Base-by-base conservation (phyloP, 2,113 vertebrate genomes). In the Anguilla japonica region DNA sequence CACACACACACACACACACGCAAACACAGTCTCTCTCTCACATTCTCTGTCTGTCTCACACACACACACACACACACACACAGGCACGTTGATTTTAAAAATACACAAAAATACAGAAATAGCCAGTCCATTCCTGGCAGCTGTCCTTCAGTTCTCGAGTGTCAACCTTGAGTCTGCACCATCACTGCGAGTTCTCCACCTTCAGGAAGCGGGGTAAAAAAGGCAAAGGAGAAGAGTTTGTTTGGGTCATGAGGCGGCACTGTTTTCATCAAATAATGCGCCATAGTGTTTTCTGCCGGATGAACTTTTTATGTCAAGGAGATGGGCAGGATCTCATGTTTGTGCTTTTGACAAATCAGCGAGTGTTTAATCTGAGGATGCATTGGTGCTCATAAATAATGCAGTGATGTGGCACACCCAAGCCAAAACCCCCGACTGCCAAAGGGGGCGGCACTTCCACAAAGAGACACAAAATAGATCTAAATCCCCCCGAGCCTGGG, bases 281-380 rank as follows among this genome's bases (percentile, higher is more conserved):
- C 93, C 92, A 93, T 94, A 91, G 92, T 95, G 92, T 95, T 96
- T 95, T 96, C 93, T 88, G 89, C 93, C 91, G 93, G 92, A 93
- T 94, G 95, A 95, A 93, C 95, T 96, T 82, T 67, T 91, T 93
- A 91, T 95, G 95, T 96, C 96, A 95, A 94, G 95, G 96, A 96
- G 95, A 97, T 95, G 94, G 95, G 94, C 95, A 94, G 93, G 94
- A 96, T 93, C 95, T 95, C 93, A 71, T 94, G 95, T 95, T 97
- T 95, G 93, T 92, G 96, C 95, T 96, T 97, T 96, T 96, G 96
- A 97, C 96, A 97, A 97, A 98, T 96, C 97, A 97, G 96, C 96
- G 94, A 95, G 95, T 96, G 96, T 97, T 96, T 95, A 94, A 96
- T 97, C 95, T 96, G 92, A 94, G 95, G 93, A 96, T 96, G 95